Evolutionary conservation across 2,888 invertebrate genomes (phyloP).

Genomic region (Scaptomyza reducta): DNA sequence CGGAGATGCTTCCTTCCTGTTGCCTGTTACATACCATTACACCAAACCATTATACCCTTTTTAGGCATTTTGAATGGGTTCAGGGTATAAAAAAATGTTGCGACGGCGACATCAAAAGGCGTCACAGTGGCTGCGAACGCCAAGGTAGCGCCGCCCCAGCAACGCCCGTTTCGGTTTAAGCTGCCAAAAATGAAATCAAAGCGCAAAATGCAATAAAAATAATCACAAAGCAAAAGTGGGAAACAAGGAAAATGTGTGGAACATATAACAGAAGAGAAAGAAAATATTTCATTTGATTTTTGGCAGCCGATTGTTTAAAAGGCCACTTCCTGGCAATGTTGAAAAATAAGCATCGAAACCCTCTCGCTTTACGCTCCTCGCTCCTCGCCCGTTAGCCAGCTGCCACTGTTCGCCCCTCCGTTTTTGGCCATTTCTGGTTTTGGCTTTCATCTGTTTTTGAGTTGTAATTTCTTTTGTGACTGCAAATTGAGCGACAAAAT

Average conservation of each 20-base stretch:
- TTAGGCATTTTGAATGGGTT: no score
- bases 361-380: no score
- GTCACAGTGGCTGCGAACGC: slow-evolving; percentile 42
- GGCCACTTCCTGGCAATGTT: slow-evolving; percentile 27
- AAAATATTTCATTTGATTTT: slow-evolving; percentile 44
- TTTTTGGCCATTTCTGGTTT: not conserved
- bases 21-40: no score
- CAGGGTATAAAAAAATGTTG: no score
- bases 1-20: no score
- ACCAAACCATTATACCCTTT: no score
- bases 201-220: slow-evolving; percentile 51
- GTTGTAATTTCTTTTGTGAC: slow-evolving; percentile 73
- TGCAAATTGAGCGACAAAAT: slow-evolving; percentile 75
- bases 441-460: slow-evolving; percentile 72
- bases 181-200: slow-evolving; percentile 53
- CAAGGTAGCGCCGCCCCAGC: slow-evolving; percentile 31
- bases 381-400: not conserved
- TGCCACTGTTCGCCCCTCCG: not conserved
- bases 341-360: not conserved
- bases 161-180: slow-evolving; percentile 35
- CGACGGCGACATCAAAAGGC: slow-evolving; percentile 40
- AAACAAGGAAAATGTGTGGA: slow-evolving; percentile 18
- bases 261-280: not conserved
- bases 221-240: slow-evolving; percentile 9
- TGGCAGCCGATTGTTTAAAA: slow-evolving; percentile 51